A percentile compares a stretch with the other conserved stretches of the same genome.
These are phyloP conservation scores for Fringilla coelebs DNA, from an alignment of 2,797 vertebrate genomes.

Conservation along the genomic window DNA sequence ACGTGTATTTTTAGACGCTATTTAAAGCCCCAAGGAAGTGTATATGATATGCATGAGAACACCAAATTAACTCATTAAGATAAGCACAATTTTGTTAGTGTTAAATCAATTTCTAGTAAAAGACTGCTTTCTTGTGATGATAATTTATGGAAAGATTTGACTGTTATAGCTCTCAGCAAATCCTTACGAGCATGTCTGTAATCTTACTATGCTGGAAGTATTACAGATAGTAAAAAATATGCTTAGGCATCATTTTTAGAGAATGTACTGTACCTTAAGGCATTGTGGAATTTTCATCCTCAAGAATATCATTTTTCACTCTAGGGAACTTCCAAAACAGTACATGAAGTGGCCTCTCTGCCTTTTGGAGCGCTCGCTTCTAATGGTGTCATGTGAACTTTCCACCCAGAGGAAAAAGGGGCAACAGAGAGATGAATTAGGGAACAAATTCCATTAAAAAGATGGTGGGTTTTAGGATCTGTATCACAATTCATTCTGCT, in stretches of 20 bases:
- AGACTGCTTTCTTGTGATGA: constrained; percentile 11
- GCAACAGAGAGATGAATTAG: not conserved
- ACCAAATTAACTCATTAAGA: constrained; percentile 50
- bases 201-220: not conserved
- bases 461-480: not conserved
- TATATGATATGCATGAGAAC: not conserved
- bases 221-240: constrained; percentile 25
- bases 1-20: constrained; percentile 14
- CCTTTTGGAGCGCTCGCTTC: not conserved
- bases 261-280: constrained; percentile 16
- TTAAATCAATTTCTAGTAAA: constrained; percentile 51
- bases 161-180: constrained; percentile 55
- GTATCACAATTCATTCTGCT: not conserved
- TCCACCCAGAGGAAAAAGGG: not conserved
- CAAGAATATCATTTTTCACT: not conserved
- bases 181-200: not conserved
- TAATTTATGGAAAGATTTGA: constrained; percentile 46
- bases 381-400: not conserved
- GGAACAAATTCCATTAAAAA: not conserved
- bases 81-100: constrained; percentile 36
- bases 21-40: constrained; percentile 21
- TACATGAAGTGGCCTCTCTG: not conserved
- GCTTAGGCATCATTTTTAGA: constrained; percentile 27
- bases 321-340: constrained; percentile 20
- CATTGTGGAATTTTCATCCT: constrained; percentile 1